Base-by-base conservation (phyloP, 2,113 vertebrate species). In the Pedetes capensis region DNA sequence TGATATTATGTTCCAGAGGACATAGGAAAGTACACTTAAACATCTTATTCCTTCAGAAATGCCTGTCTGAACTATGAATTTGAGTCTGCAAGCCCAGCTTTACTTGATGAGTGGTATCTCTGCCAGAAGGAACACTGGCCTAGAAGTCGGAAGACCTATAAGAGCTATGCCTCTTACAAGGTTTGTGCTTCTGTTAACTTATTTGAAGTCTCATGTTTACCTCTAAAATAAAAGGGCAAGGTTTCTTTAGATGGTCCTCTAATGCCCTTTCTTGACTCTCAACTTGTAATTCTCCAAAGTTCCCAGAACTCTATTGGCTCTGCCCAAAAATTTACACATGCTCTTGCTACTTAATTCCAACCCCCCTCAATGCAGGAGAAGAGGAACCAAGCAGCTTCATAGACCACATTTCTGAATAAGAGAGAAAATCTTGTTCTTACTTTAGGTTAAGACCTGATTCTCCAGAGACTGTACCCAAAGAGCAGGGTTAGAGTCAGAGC, bases 21-120 rank as follows among this genome's bases (percentile, higher is more conserved):
- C 88, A 86, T 57, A 68, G 93, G 68, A 91, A 95, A 53, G 51
- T 57, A 76, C 79, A 61, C 22, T 76, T 88, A 61, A 92, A 88
- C 37, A 57, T 69, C 34, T 82, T 75, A 7, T 80, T 94, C 34
- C 29, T 44, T 93, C 68, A 75, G 61, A 94, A 90, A 93, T 68
- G 17, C 37, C 61, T 72, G 32, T 85, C 34, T 61, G 63, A 63
- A 8, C 57, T 57, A 44, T 49, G 44, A 89, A 88, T 51, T 7
- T 10, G 8, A 39, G 18, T 53, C 34, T 47, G 14, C 17, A n/a
- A 59, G 51, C 22, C 11, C 42, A 69, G 8, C n/a, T 85, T 51
- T 68, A 55, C 42, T 63, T 57, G 22, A 37, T 63, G 20, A 74
- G 20, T 37, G 4, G 1, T 22, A 6, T 59, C 23, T 47, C 22